Evolutionary conservation across 1,140 invertebrate genomes (phyloP), one percentile per base, ranked within the genome.

Genomic region (Arctopsyche grandis): DNA sequence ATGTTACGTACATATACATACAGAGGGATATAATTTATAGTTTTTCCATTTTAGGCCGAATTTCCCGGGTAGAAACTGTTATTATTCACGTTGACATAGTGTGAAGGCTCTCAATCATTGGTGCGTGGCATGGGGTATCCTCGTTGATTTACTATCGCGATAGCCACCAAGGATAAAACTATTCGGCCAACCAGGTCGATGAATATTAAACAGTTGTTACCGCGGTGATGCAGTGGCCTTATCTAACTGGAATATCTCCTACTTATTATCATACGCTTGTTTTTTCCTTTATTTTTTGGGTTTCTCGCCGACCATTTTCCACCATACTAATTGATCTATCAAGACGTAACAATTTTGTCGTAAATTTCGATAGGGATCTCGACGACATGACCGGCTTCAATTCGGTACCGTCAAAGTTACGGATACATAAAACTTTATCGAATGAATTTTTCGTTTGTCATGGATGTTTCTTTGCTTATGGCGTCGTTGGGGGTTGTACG

Each of bases 141-240:
- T 21, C 56, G 16, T 60, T 60, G 56, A 60, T 60, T 19, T 19
- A 60, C 14, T 19, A 16, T 14, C 14, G 9, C 16, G 56, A 60
- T 60, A 60, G 21, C 56, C 56, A 60, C 56, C 16, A 21, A 60
- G 56, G 56, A 60, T 60, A 19, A 60, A 9, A 60, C 14, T 19
- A 60, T 60, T 60, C 56, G 56, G 56, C 56, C 56, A 60, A 19
- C n/a, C 48, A 52, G 56, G n/a, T 60, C 56, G 56, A 60, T 19
- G 56, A 60, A 60, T 60, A 60, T 60, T 60, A 60, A 60, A 60
- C 56, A 21, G 56, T 16, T 21, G 21, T 21, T 21, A 21, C 56
- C 16, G 16, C 56, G 56, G 16, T 21, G 56, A 60, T 60, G 56
- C 56, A 60, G 56, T 21, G n/a, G 7, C 7, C 56, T 60, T 60